Conservation (phyloP, 1,140 invertebrate genomes). For the Papilio polytes region DNA sequence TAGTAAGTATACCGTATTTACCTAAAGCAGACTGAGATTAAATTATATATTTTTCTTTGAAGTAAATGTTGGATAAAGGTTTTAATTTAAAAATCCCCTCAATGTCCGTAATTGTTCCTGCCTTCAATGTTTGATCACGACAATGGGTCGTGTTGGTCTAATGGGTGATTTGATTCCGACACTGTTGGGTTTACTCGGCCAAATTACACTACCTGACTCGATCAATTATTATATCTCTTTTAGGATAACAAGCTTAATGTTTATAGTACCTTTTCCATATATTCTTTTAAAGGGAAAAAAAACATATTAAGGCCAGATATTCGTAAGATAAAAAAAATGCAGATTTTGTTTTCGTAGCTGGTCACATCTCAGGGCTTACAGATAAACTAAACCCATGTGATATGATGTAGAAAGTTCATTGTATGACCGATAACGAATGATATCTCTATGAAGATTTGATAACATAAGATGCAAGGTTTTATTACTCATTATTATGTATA, state of each 20-base stretch:
- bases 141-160: slow-evolving; percentile 19
- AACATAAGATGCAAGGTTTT: slow-evolving; percentile 8
- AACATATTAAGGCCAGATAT: too few relatives aligned
- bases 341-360: not conserved
- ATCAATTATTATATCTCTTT: not conserved
- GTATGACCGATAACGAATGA: slow-evolving; percentile 3
- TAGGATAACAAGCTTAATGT: too few relatives aligned
- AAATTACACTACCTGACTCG: slow-evolving; percentile 18
- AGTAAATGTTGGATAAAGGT: slow-evolving; percentile 2
- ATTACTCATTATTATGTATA: too few relatives aligned
- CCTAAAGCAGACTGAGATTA: not conserved
- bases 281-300: too few relatives aligned
- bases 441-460: slow-evolving; percentile 6
- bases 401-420: not conserved
- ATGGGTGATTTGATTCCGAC: slow-evolving; percentile 23
- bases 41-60: not conserved
- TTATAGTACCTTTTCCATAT: too few relatives aligned
- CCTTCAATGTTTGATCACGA: slow-evolving; percentile 21
- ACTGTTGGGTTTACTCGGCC: slow-evolving; percentile 15
- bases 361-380: not conserved
- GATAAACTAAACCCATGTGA: not conserved
- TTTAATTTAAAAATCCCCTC: not conserved
- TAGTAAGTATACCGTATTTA: not conserved
- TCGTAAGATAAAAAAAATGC: not conserved
- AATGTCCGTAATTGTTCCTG: not conserved